phyloP scores from a whole-genome alignment of 2,888 invertebrate species.

The Oegoconia quadripuncta region DNA sequence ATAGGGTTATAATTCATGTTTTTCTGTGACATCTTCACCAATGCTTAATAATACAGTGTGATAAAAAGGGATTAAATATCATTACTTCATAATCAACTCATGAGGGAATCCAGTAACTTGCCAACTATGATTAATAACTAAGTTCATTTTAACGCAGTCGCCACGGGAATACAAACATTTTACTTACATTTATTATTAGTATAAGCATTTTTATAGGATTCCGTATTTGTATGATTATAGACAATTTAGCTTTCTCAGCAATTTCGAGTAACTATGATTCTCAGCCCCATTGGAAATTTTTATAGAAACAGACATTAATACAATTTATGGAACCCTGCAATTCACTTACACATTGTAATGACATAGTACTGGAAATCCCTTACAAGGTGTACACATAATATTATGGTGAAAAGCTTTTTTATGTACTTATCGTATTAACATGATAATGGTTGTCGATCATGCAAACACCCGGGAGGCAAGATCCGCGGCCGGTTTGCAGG shows the following conservation, averaged over 20 bases:
- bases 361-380: constrained; percentile 52
- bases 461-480: constrained; percentile 68
- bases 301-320: no score
- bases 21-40: not conserved
- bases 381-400: constrained; percentile 38
- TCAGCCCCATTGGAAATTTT: no score
- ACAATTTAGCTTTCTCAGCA: no score
- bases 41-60: constrained; percentile 7
- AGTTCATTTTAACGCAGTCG: constrained; percentile 9
- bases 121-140: not conserved
- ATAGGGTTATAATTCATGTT: constrained; percentile 32
- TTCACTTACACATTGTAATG: no score
- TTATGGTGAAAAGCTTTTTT: constrained; percentile 63
- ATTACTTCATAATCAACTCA: not conserved
- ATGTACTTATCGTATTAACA: constrained; percentile 73
- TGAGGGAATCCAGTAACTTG: no score
- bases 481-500: constrained; percentile 63
- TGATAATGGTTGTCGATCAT: constrained; percentile 78
- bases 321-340: no score
- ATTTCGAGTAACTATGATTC: no score
- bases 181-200: no score
- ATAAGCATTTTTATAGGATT: constrained; percentile 4
- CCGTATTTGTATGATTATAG: not conserved
- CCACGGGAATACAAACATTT: constrained; percentile 20
- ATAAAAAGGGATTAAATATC: constrained; percentile 4